Conservation (phyloP, 2,888 invertebrate species). For the Linnaemya vulpina region DNA sequence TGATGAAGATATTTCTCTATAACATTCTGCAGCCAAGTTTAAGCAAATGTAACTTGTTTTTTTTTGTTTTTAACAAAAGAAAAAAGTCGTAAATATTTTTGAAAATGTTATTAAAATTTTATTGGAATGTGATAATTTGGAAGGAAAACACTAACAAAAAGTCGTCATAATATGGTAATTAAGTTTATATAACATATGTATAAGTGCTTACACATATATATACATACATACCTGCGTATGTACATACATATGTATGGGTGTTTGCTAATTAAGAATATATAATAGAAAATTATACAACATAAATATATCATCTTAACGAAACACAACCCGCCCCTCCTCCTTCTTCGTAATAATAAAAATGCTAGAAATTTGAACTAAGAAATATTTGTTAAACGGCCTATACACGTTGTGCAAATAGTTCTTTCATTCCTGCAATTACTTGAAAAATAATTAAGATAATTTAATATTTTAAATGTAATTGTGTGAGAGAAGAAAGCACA, state of each 20-base stretch:
- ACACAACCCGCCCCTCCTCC: not conserved
- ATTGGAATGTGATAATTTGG: conserved; percentile 54
- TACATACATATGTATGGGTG: conserved; percentile 17
- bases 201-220: not conserved
- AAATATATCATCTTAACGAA: conserved; percentile 31
- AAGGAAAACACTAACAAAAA: conserved; percentile 34
- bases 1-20: not conserved
- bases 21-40: conserved; percentile 31
- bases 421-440: too few species aligned
- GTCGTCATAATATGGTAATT: conserved; percentile 56
- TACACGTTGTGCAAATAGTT: too few species aligned
- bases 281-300: conserved; percentile 21
- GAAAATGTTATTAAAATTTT: conserved; percentile 29
- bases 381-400: not conserved
- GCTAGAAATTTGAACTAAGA: not conserved
- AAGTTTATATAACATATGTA: conserved; percentile 12
- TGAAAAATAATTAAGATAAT: too few species aligned
- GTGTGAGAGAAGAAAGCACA: too few species aligned
- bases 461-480: too few species aligned
- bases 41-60: not conserved
- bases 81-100: conserved; percentile 3
- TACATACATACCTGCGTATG: not conserved
- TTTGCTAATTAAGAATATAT: conserved; percentile 16
- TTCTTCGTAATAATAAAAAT: not conserved
- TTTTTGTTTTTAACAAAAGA: too few species aligned